phyloP scores from a whole-genome alignment of 2,888 invertebrate genomes.

The Harpagoxenus sublaevis region DNA sequence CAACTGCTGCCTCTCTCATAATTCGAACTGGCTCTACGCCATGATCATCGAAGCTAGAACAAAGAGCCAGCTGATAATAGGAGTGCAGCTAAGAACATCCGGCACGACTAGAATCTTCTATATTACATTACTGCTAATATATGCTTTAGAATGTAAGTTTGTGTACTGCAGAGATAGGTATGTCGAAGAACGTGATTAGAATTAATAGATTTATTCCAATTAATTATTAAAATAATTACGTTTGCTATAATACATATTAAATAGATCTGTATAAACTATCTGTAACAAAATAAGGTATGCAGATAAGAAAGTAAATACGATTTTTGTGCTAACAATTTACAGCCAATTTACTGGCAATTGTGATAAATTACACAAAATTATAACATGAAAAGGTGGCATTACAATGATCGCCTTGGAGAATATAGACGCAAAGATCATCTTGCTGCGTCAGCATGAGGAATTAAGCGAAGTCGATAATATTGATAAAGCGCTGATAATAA shows the following conservation, averaged over 20 bases:
- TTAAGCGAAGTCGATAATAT: slow-evolving; percentile 13
- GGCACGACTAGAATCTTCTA: neutral
- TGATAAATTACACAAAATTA: neutral
- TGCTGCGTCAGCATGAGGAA: slow-evolving; percentile 7
- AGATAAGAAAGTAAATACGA: neutral
- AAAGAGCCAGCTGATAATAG: slow-evolving; percentile 40
- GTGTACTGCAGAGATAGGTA: neutral
- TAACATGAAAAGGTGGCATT: neutral
- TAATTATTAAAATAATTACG: neutral
- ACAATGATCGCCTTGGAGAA: neutral
- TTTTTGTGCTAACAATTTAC: neutral
- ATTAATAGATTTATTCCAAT: neutral
- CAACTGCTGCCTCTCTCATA: slow-evolving; percentile 1
- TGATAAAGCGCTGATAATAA: slow-evolving; percentile 45
- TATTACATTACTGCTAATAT: neutral
- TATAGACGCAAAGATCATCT: neutral
- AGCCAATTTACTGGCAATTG: neutral
- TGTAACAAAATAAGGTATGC: neutral
- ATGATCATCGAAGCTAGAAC: slow-evolving; percentile 20
- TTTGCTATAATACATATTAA: neutral
- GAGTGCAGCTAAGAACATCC: slow-evolving; percentile 14
- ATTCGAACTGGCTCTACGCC: slow-evolving; percentile 37
- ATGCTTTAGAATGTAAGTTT: neutral
- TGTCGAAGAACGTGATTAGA: neutral
- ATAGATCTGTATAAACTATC: neutral